phyloP scores from a whole-genome alignment of 2,113 vertebrate species.

The Zosterops japonicus region DNA sequence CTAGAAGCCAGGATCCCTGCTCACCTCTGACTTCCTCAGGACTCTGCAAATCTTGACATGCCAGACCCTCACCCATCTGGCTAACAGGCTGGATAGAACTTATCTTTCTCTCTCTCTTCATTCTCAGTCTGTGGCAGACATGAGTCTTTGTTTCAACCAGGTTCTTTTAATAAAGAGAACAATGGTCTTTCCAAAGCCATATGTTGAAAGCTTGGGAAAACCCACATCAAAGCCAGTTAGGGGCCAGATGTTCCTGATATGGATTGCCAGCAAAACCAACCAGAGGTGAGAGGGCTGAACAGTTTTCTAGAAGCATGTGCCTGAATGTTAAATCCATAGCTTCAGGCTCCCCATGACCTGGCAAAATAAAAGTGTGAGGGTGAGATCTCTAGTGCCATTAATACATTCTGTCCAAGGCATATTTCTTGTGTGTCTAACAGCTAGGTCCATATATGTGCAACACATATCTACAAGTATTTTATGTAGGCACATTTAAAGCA shows the following conservation, averaged over 20 bases:
- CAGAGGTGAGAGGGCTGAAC: neutral
- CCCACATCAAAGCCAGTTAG: neutral
- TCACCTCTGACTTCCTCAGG: neutral
- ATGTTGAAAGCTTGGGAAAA: neutral
- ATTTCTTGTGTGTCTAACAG: neutral
- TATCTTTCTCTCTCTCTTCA: neutral
- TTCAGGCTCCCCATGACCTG: neutral
- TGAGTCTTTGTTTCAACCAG: neutral
- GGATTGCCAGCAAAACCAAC: neutral
- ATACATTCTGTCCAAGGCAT: neutral
- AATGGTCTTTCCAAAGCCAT: neutral
- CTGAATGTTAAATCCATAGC: neutral
- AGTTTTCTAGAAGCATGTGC: neutral
- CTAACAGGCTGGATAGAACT: neutral
- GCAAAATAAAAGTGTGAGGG: neutral
- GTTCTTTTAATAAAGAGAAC: slow-evolving; percentile 12
- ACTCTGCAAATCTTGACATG: neutral
- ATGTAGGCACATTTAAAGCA: neutral
- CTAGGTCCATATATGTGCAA: neutral
- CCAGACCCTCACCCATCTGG: neutral
- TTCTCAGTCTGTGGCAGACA: neutral
- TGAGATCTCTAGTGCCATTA: neutral
- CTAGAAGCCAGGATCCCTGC: neutral
- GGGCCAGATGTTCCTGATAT: neutral
- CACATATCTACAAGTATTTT: neutral